Conservation (phyloP, 92 coral and sea anemone genomes). For the Hydrozoanthus gracilis region DNA sequence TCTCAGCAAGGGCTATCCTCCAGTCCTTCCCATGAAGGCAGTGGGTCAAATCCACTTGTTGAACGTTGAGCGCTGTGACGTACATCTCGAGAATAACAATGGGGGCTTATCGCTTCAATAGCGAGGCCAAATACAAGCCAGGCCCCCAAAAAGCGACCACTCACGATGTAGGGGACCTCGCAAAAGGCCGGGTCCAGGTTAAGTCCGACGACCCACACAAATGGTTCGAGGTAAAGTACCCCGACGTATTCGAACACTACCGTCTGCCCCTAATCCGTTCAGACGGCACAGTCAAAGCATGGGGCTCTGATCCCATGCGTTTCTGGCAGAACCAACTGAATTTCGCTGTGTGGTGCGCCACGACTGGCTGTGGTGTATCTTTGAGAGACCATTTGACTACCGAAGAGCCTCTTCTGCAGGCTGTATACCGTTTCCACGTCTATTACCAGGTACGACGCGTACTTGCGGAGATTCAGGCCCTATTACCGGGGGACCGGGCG, state of each 20-base stretch:
- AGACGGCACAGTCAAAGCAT: background rate
- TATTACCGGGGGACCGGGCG: background rate
- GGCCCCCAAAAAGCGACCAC: background rate
- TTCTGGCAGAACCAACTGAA: constrained; percentile 3
- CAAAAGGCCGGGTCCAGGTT: constrained; percentile 2
- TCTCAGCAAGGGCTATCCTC: too few species aligned
- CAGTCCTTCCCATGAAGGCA: too few species aligned
- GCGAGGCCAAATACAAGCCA: too few species aligned
- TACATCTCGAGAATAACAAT: background rate
- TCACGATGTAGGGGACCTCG: background rate
- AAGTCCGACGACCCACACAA: background rate
- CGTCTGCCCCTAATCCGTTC: background rate
- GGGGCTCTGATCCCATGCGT: background rate
- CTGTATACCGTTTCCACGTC: constrained; percentile 1
- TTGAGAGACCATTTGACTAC: background rate
- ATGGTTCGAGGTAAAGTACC: background rate
- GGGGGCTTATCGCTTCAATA: background rate
- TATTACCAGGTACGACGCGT: background rate
- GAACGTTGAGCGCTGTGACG: too few species aligned
- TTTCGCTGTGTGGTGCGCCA: background rate
- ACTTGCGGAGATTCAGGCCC: background rate
- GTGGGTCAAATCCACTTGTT: too few species aligned
- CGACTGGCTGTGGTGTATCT: background rate
- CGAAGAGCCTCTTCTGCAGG: background rate
- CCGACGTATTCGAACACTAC: background rate